Conservation (phyloP, 2,113 vertebrate genomes). For the Cheirogaleus medius region DNA sequence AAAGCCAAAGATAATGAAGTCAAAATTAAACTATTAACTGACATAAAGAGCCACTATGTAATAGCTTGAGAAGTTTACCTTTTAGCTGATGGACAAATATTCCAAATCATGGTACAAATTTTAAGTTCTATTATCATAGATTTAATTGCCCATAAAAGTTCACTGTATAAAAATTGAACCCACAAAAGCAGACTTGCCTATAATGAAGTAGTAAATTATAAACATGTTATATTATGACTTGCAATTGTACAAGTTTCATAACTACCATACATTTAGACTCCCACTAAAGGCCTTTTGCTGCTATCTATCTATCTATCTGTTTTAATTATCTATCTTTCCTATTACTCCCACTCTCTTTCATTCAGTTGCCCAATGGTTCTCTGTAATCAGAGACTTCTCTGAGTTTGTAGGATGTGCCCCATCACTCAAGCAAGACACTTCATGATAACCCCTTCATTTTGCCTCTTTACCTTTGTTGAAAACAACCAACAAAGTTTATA, state of each 20-base stretch:
- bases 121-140: neutral
- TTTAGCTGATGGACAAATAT: neutral
- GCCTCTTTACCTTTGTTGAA: neutral
- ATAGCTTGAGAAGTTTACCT: neutral
- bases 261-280: neutral
- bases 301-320: neutral
- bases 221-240: neutral
- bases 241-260: neutral
- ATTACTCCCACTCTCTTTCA: neutral
- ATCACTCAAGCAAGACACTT: neutral
- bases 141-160: neutral
- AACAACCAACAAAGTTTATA: neutral
- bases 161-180: neutral
- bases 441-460: neutral
- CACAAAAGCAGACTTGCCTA: neutral
- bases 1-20: neutral
- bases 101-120: neutral
- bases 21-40: neutral
- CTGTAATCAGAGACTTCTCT: neutral
- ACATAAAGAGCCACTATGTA: neutral
- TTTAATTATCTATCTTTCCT: neutral
- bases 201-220: neutral
- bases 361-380: neutral
- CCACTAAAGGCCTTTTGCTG: neutral
- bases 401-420: no score